These are phyloP conservation scores for Myripristis murdjan DNA, from an alignment of 2,797 vertebrate genomes.

Conservation along the genomic window DNA sequence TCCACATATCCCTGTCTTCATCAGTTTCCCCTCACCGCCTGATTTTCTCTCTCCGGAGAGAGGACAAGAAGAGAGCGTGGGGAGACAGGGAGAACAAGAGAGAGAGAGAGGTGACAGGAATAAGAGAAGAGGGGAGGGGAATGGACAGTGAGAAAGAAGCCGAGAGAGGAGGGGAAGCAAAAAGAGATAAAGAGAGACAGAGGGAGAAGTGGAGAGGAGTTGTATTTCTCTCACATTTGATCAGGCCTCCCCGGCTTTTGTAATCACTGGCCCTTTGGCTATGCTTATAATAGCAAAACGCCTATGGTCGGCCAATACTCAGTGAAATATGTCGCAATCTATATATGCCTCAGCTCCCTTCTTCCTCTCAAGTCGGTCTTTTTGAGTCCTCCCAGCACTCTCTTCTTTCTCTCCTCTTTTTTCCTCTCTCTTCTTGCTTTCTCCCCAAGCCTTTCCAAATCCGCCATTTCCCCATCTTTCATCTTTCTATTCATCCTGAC, in stretches of 20 bases:
- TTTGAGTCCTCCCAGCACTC: not conserved
- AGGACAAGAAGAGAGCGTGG: not conserved
- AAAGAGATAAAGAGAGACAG: not conserved
- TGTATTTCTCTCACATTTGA: slow-evolving; percentile 8
- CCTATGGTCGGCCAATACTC: slow-evolving; percentile 21
- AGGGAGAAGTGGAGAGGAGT: not conserved
- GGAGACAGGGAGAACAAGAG: slow-evolving; percentile 12
- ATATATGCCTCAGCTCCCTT: slow-evolving; percentile 8
- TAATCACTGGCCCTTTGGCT: slow-evolving; percentile 28
- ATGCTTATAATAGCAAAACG: slow-evolving; percentile 24
- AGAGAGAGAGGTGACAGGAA: not conserved
- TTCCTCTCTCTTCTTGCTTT: not conserved
- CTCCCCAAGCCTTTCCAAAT: no score
- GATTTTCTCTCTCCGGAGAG: slow-evolving; percentile 56
- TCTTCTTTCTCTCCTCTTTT: not conserved
- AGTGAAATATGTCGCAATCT: slow-evolving; percentile 24
- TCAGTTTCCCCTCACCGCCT: slow-evolving; percentile 51
- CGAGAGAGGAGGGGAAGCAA: not conserved
- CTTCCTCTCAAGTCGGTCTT: slow-evolving; percentile 3
- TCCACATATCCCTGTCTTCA: slow-evolving; percentile 68
- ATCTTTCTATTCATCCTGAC: not conserved
- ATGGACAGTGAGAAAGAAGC: no score
- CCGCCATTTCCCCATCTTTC: not conserved
- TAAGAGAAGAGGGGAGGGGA: slow-evolving; percentile 1
- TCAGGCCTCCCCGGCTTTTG: not conserved